These are phyloP conservation scores for Geotrypetes seraphini DNA, from an alignment of 2,797 vertebrate species.

Conservation along the genomic window DNA sequence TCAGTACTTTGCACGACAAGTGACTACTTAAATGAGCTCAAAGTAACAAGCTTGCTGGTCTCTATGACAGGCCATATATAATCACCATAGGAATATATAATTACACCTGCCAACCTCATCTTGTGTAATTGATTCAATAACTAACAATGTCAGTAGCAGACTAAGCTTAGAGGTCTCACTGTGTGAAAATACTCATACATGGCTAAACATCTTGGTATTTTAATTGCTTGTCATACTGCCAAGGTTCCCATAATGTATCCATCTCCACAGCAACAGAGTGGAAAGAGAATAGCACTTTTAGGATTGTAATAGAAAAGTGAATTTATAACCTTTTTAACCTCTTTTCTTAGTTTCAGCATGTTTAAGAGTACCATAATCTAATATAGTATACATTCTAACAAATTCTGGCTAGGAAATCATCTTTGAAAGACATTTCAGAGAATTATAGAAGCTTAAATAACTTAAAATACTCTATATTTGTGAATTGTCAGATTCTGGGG, in stretches of 20 bases:
- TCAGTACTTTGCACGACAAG: slow-evolving; percentile 49
- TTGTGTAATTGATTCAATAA: slow-evolving; percentile 72
- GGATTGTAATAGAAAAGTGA: slow-evolving; percentile 29
- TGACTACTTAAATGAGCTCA: slow-evolving; percentile 45
- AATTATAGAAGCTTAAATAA: too few species aligned
- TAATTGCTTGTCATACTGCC: slow-evolving; percentile 63
- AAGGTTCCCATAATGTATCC: slow-evolving; percentile 38
- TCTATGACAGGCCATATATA: slow-evolving; percentile 56
- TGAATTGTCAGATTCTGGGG: too few species aligned
- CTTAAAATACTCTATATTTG: too few species aligned
- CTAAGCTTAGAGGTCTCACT: slow-evolving; percentile 54
- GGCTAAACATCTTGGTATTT: slow-evolving; percentile 60
- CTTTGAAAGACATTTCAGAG: too few species aligned
- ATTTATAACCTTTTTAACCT: slow-evolving; percentile 16
- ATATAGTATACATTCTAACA: too few species aligned
- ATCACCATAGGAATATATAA: slow-evolving; percentile 72
- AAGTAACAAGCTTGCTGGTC: slow-evolving; percentile 52
- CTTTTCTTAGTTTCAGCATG: neutral
- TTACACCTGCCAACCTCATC: slow-evolving; percentile 77
- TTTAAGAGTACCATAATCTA: too few species aligned
- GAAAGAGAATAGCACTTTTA: slow-evolving; percentile 38
- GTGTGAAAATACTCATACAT: slow-evolving; percentile 60
- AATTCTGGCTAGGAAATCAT: too few species aligned
- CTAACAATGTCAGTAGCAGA: slow-evolving; percentile 52
- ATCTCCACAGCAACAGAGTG: slow-evolving; percentile 52